phyloP scores from a whole-genome alignment of 2,113 vertebrate species.

The Periophthalmodon schlosseri region DNA sequence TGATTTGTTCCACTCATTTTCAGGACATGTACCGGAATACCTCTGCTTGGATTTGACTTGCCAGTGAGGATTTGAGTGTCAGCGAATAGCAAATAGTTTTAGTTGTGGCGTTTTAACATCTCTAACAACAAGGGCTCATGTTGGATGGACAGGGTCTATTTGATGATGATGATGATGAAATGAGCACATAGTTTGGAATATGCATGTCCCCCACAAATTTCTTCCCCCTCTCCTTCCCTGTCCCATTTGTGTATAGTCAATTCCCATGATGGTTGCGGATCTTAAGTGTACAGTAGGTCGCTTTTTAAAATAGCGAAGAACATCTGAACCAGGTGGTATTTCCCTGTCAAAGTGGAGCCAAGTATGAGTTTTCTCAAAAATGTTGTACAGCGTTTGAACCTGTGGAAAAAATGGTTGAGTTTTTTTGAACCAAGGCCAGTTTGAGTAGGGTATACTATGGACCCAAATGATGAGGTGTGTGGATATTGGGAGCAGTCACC shows the following conservation, averaged over 20 bases:
- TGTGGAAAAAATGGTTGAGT: constrained; percentile 58
- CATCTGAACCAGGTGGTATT: constrained; percentile 26
- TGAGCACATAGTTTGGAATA: constrained; percentile 62
- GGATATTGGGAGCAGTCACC: constrained; percentile 71
- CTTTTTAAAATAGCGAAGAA: constrained; percentile 39
- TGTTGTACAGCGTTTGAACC: constrained; percentile 67
- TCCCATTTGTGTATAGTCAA: constrained; percentile 40
- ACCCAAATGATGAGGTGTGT: constrained; percentile 43
- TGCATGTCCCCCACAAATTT: constrained; percentile 31
- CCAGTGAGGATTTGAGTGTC: constrained; percentile 54
- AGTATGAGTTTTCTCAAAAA: constrained; percentile 52
- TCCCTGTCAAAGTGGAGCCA: constrained; percentile 42
- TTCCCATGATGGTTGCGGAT: constrained; percentile 50
- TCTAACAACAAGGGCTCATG: constrained; percentile 61
- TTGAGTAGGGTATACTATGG: constrained; percentile 40
- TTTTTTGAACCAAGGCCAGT: constrained; percentile 70
- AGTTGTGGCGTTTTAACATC: constrained; percentile 43
- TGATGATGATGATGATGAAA: constrained; percentile 34
- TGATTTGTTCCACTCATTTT: constrained; percentile 48
- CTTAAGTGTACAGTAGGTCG: constrained; percentile 66
- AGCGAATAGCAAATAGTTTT: constrained; percentile 10
- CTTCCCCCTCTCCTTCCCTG: not conserved
- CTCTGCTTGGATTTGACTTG: constrained; percentile 57
- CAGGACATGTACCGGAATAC: constrained; percentile 61
- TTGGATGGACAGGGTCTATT: constrained; percentile 43